Percentiles rank a stretch among this genome's conserved stretches.
These are phyloP conservation scores for Carapus acus DNA, from an alignment of 2,797 vertebrate genomes.

Conservation along the genomic window DNA sequence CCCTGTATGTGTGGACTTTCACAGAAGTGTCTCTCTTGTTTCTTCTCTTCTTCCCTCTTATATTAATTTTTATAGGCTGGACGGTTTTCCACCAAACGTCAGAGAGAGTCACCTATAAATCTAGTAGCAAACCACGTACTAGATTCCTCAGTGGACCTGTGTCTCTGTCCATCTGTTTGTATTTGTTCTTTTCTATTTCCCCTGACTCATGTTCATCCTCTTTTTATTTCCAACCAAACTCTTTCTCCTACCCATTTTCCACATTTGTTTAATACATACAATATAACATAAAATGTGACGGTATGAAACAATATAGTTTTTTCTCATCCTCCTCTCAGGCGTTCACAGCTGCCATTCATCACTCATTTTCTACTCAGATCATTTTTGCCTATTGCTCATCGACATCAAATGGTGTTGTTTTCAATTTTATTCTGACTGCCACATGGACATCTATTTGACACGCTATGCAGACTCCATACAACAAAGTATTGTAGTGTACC, in stretches of 20 bases:
- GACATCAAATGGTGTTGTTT: constrained; percentile 26
- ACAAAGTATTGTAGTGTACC: constrained; percentile 1
- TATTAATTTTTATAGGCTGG: constrained; percentile 87
- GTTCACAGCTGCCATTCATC: constrained; percentile 32
- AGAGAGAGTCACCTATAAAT: constrained; percentile 99
- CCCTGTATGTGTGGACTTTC: constrained; percentile 67
- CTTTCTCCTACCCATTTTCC: constrained; percentile 65
- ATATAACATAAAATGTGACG: too few species aligned
- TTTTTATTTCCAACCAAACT: constrained; percentile 82
- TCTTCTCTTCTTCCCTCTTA: constrained; percentile 83
- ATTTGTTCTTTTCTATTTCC: constrained; percentile 99
- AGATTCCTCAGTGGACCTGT: constrained; percentile 99
- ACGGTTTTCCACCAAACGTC: constrained; percentile 98
- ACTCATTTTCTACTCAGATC: constrained; percentile 44
- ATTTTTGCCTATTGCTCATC: constrained; percentile 16
- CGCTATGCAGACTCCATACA: constrained; percentile 9
- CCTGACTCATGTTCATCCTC: constrained; percentile 63
- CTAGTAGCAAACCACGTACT: constrained; percentile 99
- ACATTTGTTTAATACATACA: constrained; percentile 33
- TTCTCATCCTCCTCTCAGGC: constrained; percentile 32
- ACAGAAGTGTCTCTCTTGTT: constrained; percentile 82
- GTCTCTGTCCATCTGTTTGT: constrained; percentile 99
- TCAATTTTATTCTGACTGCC: constrained; percentile 20
- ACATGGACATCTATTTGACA: constrained; percentile 23
- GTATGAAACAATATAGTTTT: constrained; percentile 26